These are phyloP conservation scores for Diplazon laetatorius DNA, from an alignment of 2,888 invertebrate genomes.

Conservation along the genomic window DNA sequence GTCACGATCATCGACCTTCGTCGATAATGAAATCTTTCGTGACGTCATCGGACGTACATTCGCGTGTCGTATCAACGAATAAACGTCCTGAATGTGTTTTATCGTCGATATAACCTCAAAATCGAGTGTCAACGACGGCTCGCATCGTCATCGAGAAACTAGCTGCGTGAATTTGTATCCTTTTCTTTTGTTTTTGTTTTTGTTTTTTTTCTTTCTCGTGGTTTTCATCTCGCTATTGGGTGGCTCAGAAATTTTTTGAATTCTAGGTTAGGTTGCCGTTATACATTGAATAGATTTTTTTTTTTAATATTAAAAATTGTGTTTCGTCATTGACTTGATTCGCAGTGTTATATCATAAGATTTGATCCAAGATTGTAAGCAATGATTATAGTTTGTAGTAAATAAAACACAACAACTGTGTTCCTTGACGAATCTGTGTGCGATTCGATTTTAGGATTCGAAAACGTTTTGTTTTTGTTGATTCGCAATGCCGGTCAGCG, in stretches of 20 bases:
- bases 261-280: no score
- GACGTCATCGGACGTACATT: conserved; percentile 17
- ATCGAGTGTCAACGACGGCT: not conserved
- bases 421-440: not conserved
- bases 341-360: no score
- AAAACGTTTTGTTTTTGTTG: not conserved
- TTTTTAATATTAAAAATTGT: no score
- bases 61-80: conserved; percentile 20
- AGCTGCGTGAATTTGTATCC: conserved; percentile 18
- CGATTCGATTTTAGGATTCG: conserved; percentile 4
- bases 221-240: no score
- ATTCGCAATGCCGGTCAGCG: conserved; percentile 50
- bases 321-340: no score
- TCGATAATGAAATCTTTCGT: conserved; percentile 3
- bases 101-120: conserved; percentile 36
- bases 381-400: no score
- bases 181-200: conserved; percentile 14
- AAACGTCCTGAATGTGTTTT: conserved; percentile 10
- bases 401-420: not conserved
- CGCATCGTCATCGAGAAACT: not conserved
- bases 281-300: no score
- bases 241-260: no score
- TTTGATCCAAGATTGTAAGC: no score
- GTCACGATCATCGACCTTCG: not conserved
- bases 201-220: conserved; percentile 21